Base-by-base conservation (phyloP, 1,140 invertebrate genomes). In the Tetragonula clypearis region DNA sequence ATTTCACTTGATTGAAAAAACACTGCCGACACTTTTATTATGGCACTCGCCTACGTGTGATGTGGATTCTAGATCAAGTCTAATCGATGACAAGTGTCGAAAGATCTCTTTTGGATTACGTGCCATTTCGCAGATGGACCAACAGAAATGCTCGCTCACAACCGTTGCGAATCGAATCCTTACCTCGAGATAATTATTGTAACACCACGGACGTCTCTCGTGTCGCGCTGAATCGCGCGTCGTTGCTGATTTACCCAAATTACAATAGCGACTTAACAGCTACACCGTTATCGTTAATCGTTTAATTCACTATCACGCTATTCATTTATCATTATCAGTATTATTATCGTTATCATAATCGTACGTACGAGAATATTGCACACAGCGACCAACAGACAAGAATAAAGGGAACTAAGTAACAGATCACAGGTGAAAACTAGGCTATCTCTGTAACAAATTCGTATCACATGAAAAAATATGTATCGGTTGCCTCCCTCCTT, bases 401-500 rank as follows among this genome's bases (percentile, higher is more conserved):
- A 71, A 86, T 82, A 87, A 84, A 65, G 82, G 73, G 78, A 91
- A 91, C 90, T 86, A 87, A 92, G 87, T 92, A 93, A 92, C 89
- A 92, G 89, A 93, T 93, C 93, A 93, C 93, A 93, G 92, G 92
- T 93, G 65, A 92, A 49, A 92, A 93, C 88, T 93, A 93, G 87
- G 90, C 91, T 92, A 92, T 85, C 85, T 92, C 88, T 93, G 88
- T 92, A 93, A 92, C 86, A 93, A 93, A 92, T 92, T 93, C 91
- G 89, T 93, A 93, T 93, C 93, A 93, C 93, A 93, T 92, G 86
- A 93, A 93, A 92, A 91, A 92, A 93, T 93, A 93, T 93, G 91
- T 92, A 91, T 93, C 87, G 79, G 92, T 93, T 93, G 86, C 86
- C 82, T 79, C 49, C 79, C 83, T 49, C 41, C 41, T 49, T 6